Evolutionary conservation across 2,888 invertebrate genomes (phyloP), one percentile per base, ranked within the genome.

Genomic region (Phoenoteleia sp.): DNA sequence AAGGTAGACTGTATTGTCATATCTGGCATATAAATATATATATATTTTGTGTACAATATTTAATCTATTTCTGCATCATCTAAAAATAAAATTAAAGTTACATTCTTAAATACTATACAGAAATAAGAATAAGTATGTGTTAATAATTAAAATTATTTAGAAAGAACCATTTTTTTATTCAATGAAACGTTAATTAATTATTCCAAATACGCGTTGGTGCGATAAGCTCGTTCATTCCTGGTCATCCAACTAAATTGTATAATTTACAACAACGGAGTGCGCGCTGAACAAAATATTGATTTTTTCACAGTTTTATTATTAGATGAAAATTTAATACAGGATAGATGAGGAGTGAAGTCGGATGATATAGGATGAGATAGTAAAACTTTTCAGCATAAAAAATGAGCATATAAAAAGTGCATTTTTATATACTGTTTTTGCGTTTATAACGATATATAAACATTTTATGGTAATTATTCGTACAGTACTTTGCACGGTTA

Each of bases 251-350:
- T 58, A 58, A 76, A 49, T 49, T 67, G 36, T 36, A 69, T 49
- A 60, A 75, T 54, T 69, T 69, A 60, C 33, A 54, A n/a, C 21
- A 25, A 15, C 45, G 19, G 19, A 3, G 7, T 47, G 36, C 27
- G 42, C 25, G 33, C 45, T 58, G n/a, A 69, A 42, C 29, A 42
- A 69, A 67, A 60, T 69, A 77, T 77, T 69, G 77, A 77, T 77
- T 77, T 49, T 60, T 60, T 69, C 60, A 29, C 58, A 49, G 77
- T 60, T 60, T 77, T 77, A 77, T 77, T 77, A 77, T 77, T 77
- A 69, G 77, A 77, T 69, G 77, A 67, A 77, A 77, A 69, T 60
- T 77, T 58, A 77, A 77, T 77, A 42, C 69, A 39, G 49, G 25
- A 67, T 56, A 77, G 39, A 39, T 33, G 69, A 4, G 27, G 29